Evolutionary conservation across 2,888 invertebrate species (phyloP).

Genomic region (Hylaea fasciaria): DNA sequence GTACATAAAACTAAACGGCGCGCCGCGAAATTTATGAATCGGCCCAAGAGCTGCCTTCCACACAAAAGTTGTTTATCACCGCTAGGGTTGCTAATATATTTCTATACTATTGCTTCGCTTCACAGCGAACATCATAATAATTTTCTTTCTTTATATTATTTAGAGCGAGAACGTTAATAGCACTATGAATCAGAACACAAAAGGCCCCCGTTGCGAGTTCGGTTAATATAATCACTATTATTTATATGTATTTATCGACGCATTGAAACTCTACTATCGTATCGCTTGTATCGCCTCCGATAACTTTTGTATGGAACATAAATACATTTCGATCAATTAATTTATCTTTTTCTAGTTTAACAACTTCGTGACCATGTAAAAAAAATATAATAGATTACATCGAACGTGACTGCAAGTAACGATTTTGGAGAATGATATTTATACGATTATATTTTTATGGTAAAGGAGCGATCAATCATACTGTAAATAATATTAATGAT

Average conservation of each 20-base stretch:
- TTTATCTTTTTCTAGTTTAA: slow-evolving; percentile 42
- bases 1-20: slow-evolving; percentile 80
- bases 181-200: slow-evolving; percentile 69
- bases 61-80: slow-evolving; percentile 82
- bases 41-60: slow-evolving; percentile 78
- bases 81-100: slow-evolving; percentile 76
- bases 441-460: slow-evolving; percentile 45
- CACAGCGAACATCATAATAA: slow-evolving; percentile 74
- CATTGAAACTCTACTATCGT: slow-evolving; percentile 41
- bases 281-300: slow-evolving; percentile 7
- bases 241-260: slow-evolving; percentile 64
- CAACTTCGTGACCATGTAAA: slow-evolving; percentile 46
- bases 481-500: slow-evolving; percentile 74
- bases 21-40: slow-evolving; percentile 82
- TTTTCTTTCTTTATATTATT: slow-evolving; percentile 70
- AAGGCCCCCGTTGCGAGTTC: slow-evolving; percentile 67
- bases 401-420: slow-evolving; percentile 53
- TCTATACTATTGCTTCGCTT: slow-evolving; percentile 64
- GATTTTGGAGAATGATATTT: slow-evolving; percentile 22
- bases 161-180: slow-evolving; percentile 70
- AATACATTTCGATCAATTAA: slow-evolving; percentile 46
- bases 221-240: slow-evolving; percentile 71
- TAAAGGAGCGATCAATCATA: slow-evolving; percentile 69
- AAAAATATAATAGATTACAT: slow-evolving; percentile 43
- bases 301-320: slow-evolving; percentile 36